Conservation (phyloP, 2,888 invertebrate genomes). For the Drosophila mercatorum region DNA sequence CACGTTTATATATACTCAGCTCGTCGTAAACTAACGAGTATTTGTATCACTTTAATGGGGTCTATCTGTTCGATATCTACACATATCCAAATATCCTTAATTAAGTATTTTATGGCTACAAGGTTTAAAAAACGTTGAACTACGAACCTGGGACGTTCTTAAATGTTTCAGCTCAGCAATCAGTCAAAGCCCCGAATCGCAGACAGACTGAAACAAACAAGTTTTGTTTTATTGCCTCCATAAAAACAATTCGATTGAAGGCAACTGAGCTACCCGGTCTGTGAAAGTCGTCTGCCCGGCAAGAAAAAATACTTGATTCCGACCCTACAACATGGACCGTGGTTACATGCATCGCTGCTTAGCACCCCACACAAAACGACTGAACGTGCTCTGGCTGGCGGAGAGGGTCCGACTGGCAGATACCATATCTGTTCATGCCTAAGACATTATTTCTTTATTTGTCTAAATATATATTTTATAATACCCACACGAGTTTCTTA, state of each 20-base stretch:
- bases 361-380: slow-evolving; percentile 29
- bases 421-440: neutral
- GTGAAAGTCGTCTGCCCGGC: slow-evolving; percentile 15
- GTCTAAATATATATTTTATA: neutral
- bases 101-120: neutral
- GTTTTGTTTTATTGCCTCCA: slow-evolving; percentile 26
- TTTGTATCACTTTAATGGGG: neutral
- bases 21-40: neutral
- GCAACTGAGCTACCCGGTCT: slow-evolving; percentile 12
- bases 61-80: neutral
- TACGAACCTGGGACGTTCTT: slow-evolving; percentile 16
- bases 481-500: neutral
- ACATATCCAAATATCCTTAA: neutral
- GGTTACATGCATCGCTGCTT: slow-evolving; percentile 57
- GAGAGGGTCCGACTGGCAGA: neutral
- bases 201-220: slow-evolving; percentile 23
- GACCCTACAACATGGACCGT: slow-evolving; percentile 39
- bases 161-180: slow-evolving; percentile 20
- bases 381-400: neutral
- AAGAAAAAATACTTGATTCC: slow-evolving; percentile 24
- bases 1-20: neutral
- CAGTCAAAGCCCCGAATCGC: slow-evolving; percentile 30
- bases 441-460: neutral
- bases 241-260: slow-evolving; percentile 30
- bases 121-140: neutral